Conservation (phyloP, 2,113 vertebrate genomes). For the Nyctibius bracteatus region DNA sequence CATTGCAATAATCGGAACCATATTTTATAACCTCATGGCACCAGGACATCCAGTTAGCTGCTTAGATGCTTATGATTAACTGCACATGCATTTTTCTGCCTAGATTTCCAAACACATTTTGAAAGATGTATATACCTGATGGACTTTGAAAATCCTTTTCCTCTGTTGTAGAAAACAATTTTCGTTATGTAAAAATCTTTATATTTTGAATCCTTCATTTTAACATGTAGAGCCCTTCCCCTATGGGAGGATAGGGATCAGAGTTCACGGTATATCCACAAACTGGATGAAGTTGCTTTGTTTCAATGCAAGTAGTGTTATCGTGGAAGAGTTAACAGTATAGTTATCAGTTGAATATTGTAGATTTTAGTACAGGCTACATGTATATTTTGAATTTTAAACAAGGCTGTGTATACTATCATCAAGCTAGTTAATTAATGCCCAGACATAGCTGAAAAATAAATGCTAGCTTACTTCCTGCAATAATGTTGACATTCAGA, state of each 20-base stretch:
- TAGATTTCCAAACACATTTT: not conserved
- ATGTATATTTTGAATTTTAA: not conserved
- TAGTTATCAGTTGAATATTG: not conserved
- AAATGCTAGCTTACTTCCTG: not conserved
- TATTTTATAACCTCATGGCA: not conserved
- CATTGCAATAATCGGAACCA: not conserved
- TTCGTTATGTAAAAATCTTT: not conserved
- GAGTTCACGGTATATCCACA: not conserved
- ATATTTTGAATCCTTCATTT: not conserved
- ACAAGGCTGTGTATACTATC: not conserved
- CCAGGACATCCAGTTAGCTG: not conserved
- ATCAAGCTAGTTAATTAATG: not conserved
- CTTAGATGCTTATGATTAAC: not conserved
- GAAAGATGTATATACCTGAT: not conserved
- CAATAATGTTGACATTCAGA: not conserved
- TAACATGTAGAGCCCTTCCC: not conserved
- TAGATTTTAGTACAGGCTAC: not conserved
- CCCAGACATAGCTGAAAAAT: not conserved
- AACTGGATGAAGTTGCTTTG: not conserved
- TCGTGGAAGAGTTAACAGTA: accelerated
- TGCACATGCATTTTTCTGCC: not conserved
- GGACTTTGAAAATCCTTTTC: not conserved
- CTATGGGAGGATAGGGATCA: not conserved
- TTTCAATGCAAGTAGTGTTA: not conserved
- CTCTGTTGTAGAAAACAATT: not conserved